Percentiles rank a stretch among this genome's conserved stretches.
Evolutionary conservation across 1,140 invertebrate genomes (phyloP).

Genomic region (Lordiphosa stackelbergi): DNA sequence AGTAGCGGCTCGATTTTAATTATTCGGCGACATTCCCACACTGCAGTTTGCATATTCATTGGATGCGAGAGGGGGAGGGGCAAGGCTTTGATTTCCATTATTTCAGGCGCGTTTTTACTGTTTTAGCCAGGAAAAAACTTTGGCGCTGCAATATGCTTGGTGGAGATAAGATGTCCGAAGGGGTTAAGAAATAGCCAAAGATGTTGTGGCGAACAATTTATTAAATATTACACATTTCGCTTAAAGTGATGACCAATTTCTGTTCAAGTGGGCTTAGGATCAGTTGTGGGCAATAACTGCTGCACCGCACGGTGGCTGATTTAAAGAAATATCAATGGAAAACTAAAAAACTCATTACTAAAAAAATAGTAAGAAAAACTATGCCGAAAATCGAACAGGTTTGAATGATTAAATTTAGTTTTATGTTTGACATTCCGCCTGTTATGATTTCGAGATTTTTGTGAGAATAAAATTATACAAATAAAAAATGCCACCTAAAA

Average conservation of each 20-base stretch:
- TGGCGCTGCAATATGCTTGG: slow-evolving; percentile 31
- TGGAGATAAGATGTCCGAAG: slow-evolving; percentile 48
- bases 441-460: too few species aligned
- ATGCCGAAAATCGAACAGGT: too few species aligned
- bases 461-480: too few species aligned
- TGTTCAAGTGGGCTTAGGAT: neutral
- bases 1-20: slow-evolving; percentile 58
- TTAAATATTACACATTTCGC: slow-evolving; percentile 4
- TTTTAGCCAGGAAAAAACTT: slow-evolving; percentile 30
- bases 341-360: too few species aligned
- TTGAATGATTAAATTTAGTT: too few species aligned
- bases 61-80: slow-evolving; percentile 5
- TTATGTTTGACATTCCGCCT: too few species aligned
- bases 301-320: too few species aligned
- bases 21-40: slow-evolving; percentile 55
- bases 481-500: too few species aligned
- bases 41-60: slow-evolving; percentile 62
- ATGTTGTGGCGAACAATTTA: slow-evolving; percentile 1
- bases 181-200: slow-evolving; percentile 29
- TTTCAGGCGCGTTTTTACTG: slow-evolving; percentile 23
- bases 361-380: too few species aligned
- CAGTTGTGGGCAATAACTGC: too few species aligned
- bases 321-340: too few species aligned
- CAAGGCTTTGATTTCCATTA: slow-evolving; percentile 61
- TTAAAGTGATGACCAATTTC: too few species aligned